Base-by-base conservation (phyloP, 92 coral and sea anemone genomes). In the Micromussa lordhowensis region DNA sequence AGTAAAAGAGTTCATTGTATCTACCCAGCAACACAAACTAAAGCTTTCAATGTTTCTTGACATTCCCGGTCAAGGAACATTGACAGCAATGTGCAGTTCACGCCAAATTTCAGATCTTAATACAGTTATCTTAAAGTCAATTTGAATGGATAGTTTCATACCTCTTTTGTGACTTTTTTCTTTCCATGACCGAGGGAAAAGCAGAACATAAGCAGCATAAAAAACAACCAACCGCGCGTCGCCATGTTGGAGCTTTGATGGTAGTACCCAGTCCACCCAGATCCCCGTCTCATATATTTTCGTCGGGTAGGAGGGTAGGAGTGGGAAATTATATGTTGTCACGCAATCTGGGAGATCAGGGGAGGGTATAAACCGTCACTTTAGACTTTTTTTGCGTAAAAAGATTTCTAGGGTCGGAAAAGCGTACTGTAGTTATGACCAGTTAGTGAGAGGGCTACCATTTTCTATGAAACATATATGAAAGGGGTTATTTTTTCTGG, bases 141-240 rank as follows among this genome's bases (percentile, higher is more conserved):
- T 18, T 66, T 44, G 29, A 63, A n/a, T 49, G 13, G 21, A 15
- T 30, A 58, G 30, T 59, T 77, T 31, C 82, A 3, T 93, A 98
- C 99, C 98, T 98, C 99, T 92, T 98, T 98, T 51, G 98, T 90
- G 82, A 90, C 90, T 76, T 93, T 93, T 89, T 98, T 98, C 91
- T 98, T 98, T 48, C 93, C 99, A 89, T 90, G 59, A 35, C 90
- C 85, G 11, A 73, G 64, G 82, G 68, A 87, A 78, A 94, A 44
- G 78, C 80, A 44, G 54, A 92, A 71, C 49, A 90, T 29, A 13
- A 86, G 70, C 38, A 84, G 36, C 32, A 85, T 24, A 12, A 78
- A 76, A 68, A 93, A 30, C 91, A 94, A 88, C 95, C 94, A 94
- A 92, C 95, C 90, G 74, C 82, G 86, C 86, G 95, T 74, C 96